A percentile compares a stretch with the other conserved stretches of the same genome.
Conservation (phyloP, 23 tunicate species). For the Clavelina lepadiformis region DNA sequence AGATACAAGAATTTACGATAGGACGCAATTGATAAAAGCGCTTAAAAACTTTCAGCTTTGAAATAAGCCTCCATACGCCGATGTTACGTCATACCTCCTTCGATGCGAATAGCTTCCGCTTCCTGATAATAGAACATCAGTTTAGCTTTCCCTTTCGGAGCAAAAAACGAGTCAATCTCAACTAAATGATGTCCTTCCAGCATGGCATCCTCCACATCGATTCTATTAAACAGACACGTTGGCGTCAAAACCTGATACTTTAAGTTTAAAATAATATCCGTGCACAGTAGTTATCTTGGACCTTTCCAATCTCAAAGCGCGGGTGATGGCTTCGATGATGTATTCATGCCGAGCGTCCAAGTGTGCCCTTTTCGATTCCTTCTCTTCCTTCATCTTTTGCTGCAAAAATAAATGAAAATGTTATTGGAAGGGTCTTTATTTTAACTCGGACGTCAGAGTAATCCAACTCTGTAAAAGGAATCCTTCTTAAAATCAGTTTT, state of each 20-base stretch:
- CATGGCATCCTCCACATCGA: slow-evolving; percentile 80
- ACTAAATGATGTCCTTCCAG: slow-evolving; percentile 72
- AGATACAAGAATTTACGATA: too few species aligned
- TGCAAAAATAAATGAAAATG: slow-evolving; percentile 26
- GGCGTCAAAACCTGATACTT: not conserved
- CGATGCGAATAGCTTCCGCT: slow-evolving; percentile 34
- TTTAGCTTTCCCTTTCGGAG: slow-evolving; percentile 64
- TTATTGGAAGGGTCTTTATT: too few species aligned
- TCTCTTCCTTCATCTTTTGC: slow-evolving; percentile 95
- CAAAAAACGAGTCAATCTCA: slow-evolving; percentile 55
- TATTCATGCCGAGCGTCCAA: slow-evolving; percentile 88
- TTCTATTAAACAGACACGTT: slow-evolving; percentile 15
- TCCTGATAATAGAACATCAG: slow-evolving; percentile 95
- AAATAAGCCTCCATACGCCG: too few species aligned
- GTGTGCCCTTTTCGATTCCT: slow-evolving; percentile 77
- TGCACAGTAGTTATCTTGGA: not conserved
- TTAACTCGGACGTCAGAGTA: too few species aligned
- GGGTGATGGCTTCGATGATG: slow-evolving; percentile 72
- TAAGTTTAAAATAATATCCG: not conserved
- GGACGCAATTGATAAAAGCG: too few species aligned
- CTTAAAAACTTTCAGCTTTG: too few species aligned
- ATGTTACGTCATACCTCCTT: too few species aligned
- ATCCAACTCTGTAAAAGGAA: too few species aligned
- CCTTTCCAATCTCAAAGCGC: slow-evolving; percentile 63
- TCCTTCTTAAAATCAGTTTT: too few species aligned